These are phyloP conservation scores for Leptinotarsa texana DNA, from an alignment of 1,140 invertebrate species.

Conservation along the genomic window DNA sequence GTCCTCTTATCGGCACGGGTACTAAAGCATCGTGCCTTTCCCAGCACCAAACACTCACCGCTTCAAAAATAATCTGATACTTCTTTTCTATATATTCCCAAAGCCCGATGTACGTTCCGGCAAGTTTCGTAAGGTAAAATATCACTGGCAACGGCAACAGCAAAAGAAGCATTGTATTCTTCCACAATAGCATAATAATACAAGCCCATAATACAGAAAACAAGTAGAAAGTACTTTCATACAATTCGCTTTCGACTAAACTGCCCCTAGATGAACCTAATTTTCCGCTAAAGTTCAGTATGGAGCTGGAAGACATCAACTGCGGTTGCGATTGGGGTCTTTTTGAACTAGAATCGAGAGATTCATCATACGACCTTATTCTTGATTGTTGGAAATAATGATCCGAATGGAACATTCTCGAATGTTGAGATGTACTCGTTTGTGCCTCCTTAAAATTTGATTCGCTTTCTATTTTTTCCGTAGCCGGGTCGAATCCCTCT, in stretches of 20 bases:
- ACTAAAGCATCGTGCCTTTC: constrained; percentile 60
- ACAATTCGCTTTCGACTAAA: constrained; percentile 36
- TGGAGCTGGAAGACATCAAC: too few relatives aligned
- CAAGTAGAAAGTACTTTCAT: constrained; percentile 61
- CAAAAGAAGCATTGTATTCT: constrained; percentile 71
- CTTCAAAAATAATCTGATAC: constrained; percentile 41
- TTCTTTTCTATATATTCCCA: constrained; percentile 55
- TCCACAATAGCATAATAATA: constrained; percentile 71
- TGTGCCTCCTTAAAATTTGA: too few relatives aligned
- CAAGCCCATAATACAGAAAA: constrained; percentile 71
- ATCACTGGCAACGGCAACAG: constrained; percentile 68
- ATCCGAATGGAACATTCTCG: too few relatives aligned
- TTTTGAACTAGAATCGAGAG: too few relatives aligned
- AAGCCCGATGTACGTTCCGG: constrained; percentile 60
- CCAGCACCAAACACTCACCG: constrained; percentile 44
- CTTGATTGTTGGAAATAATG: too few relatives aligned
- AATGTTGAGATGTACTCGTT: too few relatives aligned
- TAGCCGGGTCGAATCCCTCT: too few relatives aligned
- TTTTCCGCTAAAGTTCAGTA: too few relatives aligned
- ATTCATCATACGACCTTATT: too few relatives aligned
- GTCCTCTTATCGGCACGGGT: constrained; percentile 60
- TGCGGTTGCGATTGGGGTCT: too few relatives aligned
- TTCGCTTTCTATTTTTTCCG: neutral
- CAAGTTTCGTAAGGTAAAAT: constrained; percentile 66
- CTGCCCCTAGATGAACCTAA: constrained; percentile 30